These are phyloP conservation scores for Orchesella flavescens DNA, from an alignment of 2,888 invertebrate genomes.

Conservation along the genomic window DNA sequence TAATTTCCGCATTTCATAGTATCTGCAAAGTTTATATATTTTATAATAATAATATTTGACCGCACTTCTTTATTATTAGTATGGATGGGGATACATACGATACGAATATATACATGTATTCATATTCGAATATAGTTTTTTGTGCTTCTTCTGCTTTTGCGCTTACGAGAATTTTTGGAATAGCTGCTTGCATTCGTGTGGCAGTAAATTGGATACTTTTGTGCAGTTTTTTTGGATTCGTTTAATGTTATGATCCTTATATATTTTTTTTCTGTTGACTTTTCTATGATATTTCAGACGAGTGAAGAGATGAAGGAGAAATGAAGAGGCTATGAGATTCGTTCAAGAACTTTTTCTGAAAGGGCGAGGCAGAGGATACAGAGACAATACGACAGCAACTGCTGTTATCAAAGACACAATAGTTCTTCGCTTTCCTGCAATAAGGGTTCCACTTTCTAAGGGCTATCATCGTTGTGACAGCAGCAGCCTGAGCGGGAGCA, in stretches of 20 bases:
- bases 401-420: background rate
- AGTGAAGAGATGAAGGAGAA: slow-evolving; percentile 17
- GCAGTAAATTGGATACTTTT: no score
- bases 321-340: slow-evolving; percentile 24
- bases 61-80: no score
- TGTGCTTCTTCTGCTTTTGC: no score
- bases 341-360: slow-evolving; percentile 5
- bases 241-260: background rate
- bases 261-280: slow-evolving; percentile 1
- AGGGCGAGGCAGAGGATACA: background rate
- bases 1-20: no score
- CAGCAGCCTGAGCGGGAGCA: background rate
- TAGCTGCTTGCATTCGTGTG: no score
- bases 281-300: slow-evolving; percentile 1
- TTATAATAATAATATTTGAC: no score
- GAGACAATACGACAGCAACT: background rate
- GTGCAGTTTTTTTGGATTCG: no score
- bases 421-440: background rate
- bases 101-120: no score
- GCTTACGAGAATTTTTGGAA: no score
- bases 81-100: no score
- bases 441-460: background rate
- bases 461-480: background rate
- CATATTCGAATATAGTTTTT: no score
- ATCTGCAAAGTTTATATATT: no score